Evolutionary conservation across 2,888 invertebrate genomes (phyloP).

Genomic region (Chymomyza procnemis): DNA sequence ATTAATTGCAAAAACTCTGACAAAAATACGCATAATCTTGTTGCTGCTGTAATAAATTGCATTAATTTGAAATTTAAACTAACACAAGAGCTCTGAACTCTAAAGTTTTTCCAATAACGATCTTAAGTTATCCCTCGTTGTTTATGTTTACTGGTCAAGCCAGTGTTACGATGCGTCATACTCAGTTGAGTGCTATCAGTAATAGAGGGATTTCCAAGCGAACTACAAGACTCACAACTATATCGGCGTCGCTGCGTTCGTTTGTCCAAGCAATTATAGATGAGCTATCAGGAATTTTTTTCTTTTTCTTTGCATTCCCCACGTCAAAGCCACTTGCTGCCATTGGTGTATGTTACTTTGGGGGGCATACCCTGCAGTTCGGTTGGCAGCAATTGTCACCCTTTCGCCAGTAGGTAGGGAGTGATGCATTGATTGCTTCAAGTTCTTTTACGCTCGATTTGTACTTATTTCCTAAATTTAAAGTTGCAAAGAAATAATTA

Average conservation of each 20-base stretch:
- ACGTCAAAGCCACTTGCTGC: slow-evolving; percentile 59
- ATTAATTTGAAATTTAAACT: neutral
- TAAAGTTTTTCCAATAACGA: neutral
- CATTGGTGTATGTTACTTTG: too few species aligned
- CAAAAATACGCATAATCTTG: neutral
- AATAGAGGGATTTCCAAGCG: slow-evolving; percentile 44
- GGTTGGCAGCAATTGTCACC: too few species aligned
- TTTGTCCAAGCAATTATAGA: slow-evolving; percentile 47
- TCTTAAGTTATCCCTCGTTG: neutral
- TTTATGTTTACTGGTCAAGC: neutral
- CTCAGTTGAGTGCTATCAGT: neutral
- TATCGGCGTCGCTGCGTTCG: neutral
- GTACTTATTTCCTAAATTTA: too few species aligned
- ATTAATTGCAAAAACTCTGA: neutral
- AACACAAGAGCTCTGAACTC: neutral
- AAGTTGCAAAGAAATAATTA: too few species aligned
- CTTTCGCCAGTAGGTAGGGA: too few species aligned
- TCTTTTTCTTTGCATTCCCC: slow-evolving; percentile 54
- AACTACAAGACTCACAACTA: slow-evolving; percentile 8
- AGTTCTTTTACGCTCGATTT: too few species aligned
- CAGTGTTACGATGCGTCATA: neutral
- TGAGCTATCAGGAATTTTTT: slow-evolving; percentile 48
- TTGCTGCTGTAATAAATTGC: neutral
- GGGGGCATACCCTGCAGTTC: too few species aligned
- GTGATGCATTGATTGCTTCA: too few species aligned